Conservation (phyloP, 2,797 vertebrate genomes). For the Pteronotus mesoamericanus region DNA sequence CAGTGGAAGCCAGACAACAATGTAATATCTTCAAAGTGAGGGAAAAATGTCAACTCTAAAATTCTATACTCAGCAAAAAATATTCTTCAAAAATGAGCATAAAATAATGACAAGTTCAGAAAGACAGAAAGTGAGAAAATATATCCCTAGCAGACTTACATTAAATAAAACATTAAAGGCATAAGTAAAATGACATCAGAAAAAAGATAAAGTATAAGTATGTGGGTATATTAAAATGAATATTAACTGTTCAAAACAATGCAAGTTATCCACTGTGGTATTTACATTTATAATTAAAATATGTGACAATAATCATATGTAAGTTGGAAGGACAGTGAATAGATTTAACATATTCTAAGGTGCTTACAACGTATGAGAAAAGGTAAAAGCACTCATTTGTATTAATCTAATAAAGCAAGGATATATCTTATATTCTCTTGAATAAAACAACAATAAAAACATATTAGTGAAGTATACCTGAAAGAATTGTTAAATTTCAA, state of each 20-base stretch:
- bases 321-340: neutral
- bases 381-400: neutral
- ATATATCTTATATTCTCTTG: neutral
- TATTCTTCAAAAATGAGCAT: neutral
- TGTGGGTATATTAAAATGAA: neutral
- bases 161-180: neutral
- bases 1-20: neutral
- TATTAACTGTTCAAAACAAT: neutral
- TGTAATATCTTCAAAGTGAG: neutral
- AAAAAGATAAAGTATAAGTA: neutral
- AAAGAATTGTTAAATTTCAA: neutral
- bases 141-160: neutral
- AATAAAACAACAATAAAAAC: neutral
- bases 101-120: neutral
- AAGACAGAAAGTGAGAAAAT: neutral
- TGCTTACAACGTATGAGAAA: neutral
- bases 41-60: neutral
- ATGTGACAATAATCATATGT: neutral
- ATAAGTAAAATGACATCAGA: neutral
- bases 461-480: neutral
- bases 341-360: neutral
- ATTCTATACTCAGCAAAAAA: conserved; percentile 5
- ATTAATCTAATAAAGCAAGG: neutral
- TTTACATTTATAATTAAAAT: neutral
- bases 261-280: neutral